A percentile compares a stretch with the other conserved stretches of the same genome.
These are phyloP conservation scores for Pseudococcus viburni DNA, from an alignment of 2,888 invertebrate genomes.

Conservation along the genomic window DNA sequence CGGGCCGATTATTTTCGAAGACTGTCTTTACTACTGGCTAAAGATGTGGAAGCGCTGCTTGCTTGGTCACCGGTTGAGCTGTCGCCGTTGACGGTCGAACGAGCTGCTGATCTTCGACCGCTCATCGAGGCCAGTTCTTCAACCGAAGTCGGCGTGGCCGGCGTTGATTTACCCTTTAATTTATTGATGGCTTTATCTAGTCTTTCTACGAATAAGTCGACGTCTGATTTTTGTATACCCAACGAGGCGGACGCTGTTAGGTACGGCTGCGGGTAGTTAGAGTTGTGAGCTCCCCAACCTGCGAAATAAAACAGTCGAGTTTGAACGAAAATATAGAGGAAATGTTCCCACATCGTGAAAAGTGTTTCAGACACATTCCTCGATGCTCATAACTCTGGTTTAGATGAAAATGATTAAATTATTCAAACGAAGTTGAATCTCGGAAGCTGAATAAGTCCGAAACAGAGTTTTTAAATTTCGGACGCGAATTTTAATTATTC, in stretches of 20 bases:
- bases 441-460: too few species aligned
- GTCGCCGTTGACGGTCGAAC: slow-evolving; percentile 69
- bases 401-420: too few species aligned
- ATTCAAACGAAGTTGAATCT: too few species aligned
- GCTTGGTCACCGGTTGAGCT: slow-evolving; percentile 69
- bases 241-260: slow-evolving; percentile 83
- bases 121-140: slow-evolving; percentile 70
- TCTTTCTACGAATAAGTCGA: slow-evolving; percentile 79
- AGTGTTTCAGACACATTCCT: too few species aligned
- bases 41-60: slow-evolving; percentile 70
- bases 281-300: slow-evolving; percentile 82
- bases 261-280: slow-evolving; percentile 77
- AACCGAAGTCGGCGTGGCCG: slow-evolving; percentile 71
- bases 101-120: slow-evolving; percentile 69
- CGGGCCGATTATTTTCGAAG: slow-evolving; percentile 70
- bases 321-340: too few species aligned
- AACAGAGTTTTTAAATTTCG: too few species aligned
- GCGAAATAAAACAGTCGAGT: background rate
- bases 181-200: slow-evolving; percentile 76
- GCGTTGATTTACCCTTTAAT: slow-evolving; percentile 70
- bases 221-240: slow-evolving; percentile 78
- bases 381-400: too few species aligned
- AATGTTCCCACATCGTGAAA: too few species aligned
- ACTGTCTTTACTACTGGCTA: slow-evolving; percentile 71
- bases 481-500: too few species aligned